Percentiles rank a stretch among this genome's conserved stretches.
These are phyloP conservation scores for Coenonympha arcania DNA, from an alignment of 2,888 invertebrate genomes.

Conservation along the genomic window DNA sequence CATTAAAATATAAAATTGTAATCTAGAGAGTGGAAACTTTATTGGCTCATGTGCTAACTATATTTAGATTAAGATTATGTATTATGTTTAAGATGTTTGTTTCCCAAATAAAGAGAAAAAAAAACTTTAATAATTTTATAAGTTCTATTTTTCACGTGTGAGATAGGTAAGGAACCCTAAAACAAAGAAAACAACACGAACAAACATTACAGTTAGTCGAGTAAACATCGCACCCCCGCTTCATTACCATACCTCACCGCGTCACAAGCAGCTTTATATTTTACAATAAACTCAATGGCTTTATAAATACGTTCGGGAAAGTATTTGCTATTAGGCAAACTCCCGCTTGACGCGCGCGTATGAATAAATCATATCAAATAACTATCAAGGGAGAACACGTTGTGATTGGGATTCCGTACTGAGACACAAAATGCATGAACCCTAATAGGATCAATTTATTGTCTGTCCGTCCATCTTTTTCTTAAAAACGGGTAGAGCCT, in stretches of 20 bases:
- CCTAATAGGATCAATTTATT: background rate
- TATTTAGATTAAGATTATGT: too few species aligned
- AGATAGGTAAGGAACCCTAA: too few species aligned
- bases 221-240: conserved; percentile 44
- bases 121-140: too few species aligned
- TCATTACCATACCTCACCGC: conserved; percentile 64
- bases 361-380: conserved; percentile 83
- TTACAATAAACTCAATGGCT: conserved; percentile 68
- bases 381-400: conserved; percentile 74
- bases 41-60: too few species aligned
- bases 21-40: too few species aligned
- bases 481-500: too few species aligned
- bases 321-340: conserved; percentile 72
- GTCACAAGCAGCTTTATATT: conserved; percentile 61
- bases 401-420: conserved; percentile 28
- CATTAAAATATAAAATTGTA: too few species aligned
- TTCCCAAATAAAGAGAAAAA: too few species aligned
- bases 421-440: conserved; percentile 14
- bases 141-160: background rate
- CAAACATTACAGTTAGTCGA: conserved; percentile 45
- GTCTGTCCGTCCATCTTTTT: too few species aligned
- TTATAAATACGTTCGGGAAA: conserved; percentile 71
- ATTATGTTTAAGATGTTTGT: too few species aligned
- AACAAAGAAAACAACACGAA: conserved; percentile 22
- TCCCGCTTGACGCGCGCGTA: conserved; percentile 70